Conservation (phyloP, 2,888 invertebrate species). For the Endotricha flammealis region DNA sequence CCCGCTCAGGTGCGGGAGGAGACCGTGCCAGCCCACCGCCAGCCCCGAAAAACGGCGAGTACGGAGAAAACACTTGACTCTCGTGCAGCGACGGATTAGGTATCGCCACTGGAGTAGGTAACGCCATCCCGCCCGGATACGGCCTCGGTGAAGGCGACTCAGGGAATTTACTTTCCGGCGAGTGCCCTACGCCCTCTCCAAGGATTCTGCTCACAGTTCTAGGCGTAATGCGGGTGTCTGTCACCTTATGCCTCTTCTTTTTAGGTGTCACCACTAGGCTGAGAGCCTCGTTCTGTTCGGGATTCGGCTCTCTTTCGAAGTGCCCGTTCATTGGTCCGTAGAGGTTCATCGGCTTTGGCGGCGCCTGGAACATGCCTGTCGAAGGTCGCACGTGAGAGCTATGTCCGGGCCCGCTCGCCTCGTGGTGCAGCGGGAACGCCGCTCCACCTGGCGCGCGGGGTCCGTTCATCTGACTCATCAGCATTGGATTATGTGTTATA, state of each 20-base stretch:
- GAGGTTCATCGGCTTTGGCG: constrained; percentile 86
- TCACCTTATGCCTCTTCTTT: constrained; percentile 98
- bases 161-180: constrained; percentile 77
- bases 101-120: constrained; percentile 97
- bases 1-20: constrained; percentile 83
- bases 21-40: constrained; percentile 71
- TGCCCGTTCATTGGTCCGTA: constrained; percentile 82
- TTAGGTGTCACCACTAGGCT: constrained; percentile 96
- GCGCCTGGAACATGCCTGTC: constrained; percentile 89
- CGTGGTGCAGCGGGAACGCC: constrained; percentile 83
- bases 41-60: constrained; percentile 91
- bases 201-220: constrained; percentile 92
- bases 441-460: constrained; percentile 81
- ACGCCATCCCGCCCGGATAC: constrained; percentile 90
- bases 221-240: constrained; percentile 94
- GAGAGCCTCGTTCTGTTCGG: constrained; percentile 95
- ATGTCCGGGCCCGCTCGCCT: constrained; percentile 72
- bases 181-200: constrained; percentile 87
- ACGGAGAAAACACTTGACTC: constrained; percentile 94
- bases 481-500: constrained; percentile 64
- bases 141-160: constrained; percentile 87
- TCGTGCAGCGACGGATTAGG: constrained; percentile 97
- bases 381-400: constrained; percentile 78
- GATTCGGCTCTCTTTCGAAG: constrained; percentile 83
- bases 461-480: constrained; percentile 77